Evolutionary conservation across 1,140 invertebrate species (phyloP).

Genomic region (Teleogryllus occipitalis): DNA sequence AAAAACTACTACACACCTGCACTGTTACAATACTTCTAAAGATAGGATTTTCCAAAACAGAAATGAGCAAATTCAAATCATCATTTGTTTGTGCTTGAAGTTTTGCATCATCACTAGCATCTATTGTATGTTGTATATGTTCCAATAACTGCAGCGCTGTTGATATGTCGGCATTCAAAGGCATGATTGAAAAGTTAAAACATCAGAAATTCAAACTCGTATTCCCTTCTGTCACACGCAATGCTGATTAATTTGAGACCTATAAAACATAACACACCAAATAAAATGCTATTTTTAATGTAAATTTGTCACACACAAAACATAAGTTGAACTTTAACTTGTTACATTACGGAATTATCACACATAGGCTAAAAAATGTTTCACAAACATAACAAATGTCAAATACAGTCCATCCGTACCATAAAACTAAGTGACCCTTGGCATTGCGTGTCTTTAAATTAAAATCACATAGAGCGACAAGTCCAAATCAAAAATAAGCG

Average conservation of each 20-base stretch:
- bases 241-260: background rate
- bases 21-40: conserved; percentile 86
- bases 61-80: conserved; percentile 79
- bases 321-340: background rate
- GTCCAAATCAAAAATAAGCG: background rate
- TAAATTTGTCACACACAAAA: background rate
- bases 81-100: conserved; percentile 64
- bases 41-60: conserved; percentile 83
- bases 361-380: background rate
- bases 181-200: conserved; percentile 30
- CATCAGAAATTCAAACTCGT: background rate
- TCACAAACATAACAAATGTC: background rate
- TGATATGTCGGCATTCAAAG: conserved; percentile 49
- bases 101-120: conserved; percentile 63
- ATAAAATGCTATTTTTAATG: too few species aligned
- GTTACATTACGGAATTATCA: background rate
- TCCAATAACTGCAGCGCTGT: conserved; percentile 70
- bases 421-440: background rate
- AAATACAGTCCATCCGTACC: background rate
- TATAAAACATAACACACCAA: background rate
- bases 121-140: conserved; percentile 64
- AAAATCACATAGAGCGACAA: background rate
- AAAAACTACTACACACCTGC: conserved; percentile 40
- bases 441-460: background rate
- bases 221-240: background rate